These are phyloP conservation scores for Coleophora flavipennella DNA, from an alignment of 2,888 invertebrate species.

Conservation along the genomic window DNA sequence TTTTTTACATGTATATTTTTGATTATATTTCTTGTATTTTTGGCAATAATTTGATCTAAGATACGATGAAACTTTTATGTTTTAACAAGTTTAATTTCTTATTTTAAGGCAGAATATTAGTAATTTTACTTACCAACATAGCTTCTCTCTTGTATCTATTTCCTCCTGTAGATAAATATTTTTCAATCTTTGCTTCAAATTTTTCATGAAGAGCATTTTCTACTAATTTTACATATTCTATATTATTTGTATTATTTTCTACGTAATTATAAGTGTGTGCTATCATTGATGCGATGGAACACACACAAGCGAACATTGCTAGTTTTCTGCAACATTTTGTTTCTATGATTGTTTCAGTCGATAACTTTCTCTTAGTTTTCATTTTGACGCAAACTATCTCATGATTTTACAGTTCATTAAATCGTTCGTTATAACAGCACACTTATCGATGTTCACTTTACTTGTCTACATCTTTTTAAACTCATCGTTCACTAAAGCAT, in stretches of 20 bases:
- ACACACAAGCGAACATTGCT: constrained; percentile 46
- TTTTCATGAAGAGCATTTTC: constrained; percentile 38
- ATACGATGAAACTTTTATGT: too few species aligned
- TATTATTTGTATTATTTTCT: constrained; percentile 21
- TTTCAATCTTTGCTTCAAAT: constrained; percentile 42
- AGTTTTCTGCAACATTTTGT: constrained; percentile 40
- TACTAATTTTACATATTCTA: constrained; percentile 30
- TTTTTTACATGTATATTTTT: too few species aligned
- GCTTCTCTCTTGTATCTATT: constrained; percentile 51
- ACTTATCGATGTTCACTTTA: not conserved
- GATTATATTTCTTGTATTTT: too few species aligned
- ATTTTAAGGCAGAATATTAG: too few species aligned
- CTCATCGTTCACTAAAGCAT: not conserved
- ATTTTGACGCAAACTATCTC: constrained; percentile 2
- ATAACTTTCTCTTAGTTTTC: constrained; percentile 13
- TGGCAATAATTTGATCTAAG: too few species aligned
- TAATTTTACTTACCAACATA: constrained; percentile 56
- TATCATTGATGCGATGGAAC: constrained; percentile 48
- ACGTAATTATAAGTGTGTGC: constrained; percentile 48
- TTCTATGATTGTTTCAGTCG: constrained; percentile 17
- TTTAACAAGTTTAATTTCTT: not conserved
- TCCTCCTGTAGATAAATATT: constrained; percentile 30
- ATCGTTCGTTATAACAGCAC: not conserved
- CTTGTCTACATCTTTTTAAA: not conserved
- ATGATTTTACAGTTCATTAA: too few species aligned